These are phyloP conservation scores for Spizaetus ornatus DNA, from an alignment of 2,113 vertebrate genomes.

Conservation along the genomic window DNA sequence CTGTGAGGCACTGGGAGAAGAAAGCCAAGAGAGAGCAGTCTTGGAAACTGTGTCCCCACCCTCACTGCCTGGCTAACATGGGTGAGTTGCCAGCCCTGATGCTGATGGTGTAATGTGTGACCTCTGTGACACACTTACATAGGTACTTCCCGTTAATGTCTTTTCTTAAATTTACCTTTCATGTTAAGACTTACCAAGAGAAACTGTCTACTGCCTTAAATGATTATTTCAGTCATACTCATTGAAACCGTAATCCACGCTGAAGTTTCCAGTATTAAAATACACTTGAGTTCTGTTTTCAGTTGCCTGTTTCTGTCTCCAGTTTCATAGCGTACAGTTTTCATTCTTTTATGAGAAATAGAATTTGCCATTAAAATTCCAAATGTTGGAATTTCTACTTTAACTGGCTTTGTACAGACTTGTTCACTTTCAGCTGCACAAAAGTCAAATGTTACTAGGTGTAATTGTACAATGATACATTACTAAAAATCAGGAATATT, in stretches of 20 bases:
- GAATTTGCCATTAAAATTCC: background rate
- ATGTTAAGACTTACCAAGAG: background rate
- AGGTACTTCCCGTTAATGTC: background rate
- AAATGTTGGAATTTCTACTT: background rate
- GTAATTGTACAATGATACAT: background rate
- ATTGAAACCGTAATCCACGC: fast-evolving
- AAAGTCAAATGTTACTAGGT: background rate
- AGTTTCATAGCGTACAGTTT: background rate
- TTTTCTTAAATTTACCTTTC: background rate
- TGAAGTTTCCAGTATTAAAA: background rate
- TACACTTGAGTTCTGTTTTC: background rate
- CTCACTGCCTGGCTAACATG: background rate
- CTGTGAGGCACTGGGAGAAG: background rate
- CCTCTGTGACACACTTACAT: background rate
- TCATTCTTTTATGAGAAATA: background rate
- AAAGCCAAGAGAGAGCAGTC: background rate
- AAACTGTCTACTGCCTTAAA: background rate
- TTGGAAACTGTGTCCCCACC: background rate
- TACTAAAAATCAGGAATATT: background rate
- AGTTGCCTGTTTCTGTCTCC: background rate
- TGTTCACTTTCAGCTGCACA: background rate
- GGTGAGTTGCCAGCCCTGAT: background rate
- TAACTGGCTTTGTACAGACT: background rate
- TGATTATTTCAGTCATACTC: background rate
- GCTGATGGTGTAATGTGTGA: background rate